These are phyloP conservation scores for Ailuropoda melanoleuca DNA, from an alignment of 2,113 vertebrate species.

Conservation along the genomic window DNA sequence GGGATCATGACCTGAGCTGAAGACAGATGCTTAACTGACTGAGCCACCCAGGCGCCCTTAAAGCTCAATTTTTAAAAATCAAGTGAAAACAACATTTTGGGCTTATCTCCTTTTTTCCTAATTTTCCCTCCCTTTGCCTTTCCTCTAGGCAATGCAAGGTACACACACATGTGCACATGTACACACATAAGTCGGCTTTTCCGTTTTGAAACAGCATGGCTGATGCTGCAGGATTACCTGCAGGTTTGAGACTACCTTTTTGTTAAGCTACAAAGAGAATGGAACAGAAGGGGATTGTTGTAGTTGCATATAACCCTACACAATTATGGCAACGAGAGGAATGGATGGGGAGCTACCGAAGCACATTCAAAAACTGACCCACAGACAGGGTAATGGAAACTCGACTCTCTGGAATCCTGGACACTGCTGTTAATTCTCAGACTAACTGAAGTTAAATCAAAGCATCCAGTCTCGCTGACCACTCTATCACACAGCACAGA, in stretches of 20 bases:
- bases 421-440: background rate
- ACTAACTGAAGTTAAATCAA: background rate
- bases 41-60: background rate
- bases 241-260: background rate
- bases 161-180: background rate
- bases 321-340: background rate
- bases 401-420: background rate
- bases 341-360: background rate
- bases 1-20: background rate
- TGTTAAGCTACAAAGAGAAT: background rate
- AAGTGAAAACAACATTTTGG: background rate
- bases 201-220: background rate
- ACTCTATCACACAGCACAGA: background rate
- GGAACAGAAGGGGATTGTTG: background rate
- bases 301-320: background rate
- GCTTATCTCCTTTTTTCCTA: background rate
- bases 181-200: background rate
- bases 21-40: background rate
- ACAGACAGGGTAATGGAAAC: background rate
- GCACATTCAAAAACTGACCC: background rate
- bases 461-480: background rate
- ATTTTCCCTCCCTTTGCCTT: background rate
- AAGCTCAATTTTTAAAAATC: background rate
- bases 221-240: background rate
- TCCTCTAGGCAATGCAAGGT: background rate